Evolutionary conservation across 1,140 invertebrate genomes (phyloP), one percentile per base, ranked within the genome.

Genomic region (Drosophila ogumai): DNA sequence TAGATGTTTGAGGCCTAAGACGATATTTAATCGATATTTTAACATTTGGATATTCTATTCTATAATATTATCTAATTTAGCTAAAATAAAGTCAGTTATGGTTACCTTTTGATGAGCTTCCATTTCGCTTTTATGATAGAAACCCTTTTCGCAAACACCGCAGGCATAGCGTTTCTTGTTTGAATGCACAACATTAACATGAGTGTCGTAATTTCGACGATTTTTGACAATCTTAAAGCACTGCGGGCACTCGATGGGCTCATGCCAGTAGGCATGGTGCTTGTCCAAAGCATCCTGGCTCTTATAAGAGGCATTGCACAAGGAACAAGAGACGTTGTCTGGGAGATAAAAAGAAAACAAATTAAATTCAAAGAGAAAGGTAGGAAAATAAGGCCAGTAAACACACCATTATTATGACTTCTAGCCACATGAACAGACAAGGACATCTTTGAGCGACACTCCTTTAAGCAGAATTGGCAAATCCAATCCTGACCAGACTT

Each of bases 351-450:
- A 41, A 5, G n/a, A 17, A 13, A 25, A 34, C 1, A 6, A 0
- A 38, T 55, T 0, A n/a, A 9, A 13, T 54, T 22, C 0, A 22
- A 36, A 7, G 0, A 15, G 3, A 28, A 9, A 47, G 15, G 3
- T 8, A 0, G 0, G 9, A 8, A 40, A 8, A 31, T n/a, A 0
- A 19, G n/a, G 13, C 2, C 8, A 0, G 4, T 8, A 0, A 19
- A 28, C 73, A 55, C 32, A 92, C 91, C 86, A 54, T 91, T 91
- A 44, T 92, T 92, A 52, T 92, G 91, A 38, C 86, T 91, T 15
- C 91, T 76, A 12, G 91, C 91, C 32, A 92, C 77, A 68, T 92
- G 91, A n/a, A 92, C 84, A 1, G 91, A 81, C 7, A 92, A 64
- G 3, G 91, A 91, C 91, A 92, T 92, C 59, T 92, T 91, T 0